Percentiles rank a stretch among this genome's conserved stretches.
Conservation (phyloP, 92 coral and sea anemone genomes). For the Bergia puertoricense region DNA sequence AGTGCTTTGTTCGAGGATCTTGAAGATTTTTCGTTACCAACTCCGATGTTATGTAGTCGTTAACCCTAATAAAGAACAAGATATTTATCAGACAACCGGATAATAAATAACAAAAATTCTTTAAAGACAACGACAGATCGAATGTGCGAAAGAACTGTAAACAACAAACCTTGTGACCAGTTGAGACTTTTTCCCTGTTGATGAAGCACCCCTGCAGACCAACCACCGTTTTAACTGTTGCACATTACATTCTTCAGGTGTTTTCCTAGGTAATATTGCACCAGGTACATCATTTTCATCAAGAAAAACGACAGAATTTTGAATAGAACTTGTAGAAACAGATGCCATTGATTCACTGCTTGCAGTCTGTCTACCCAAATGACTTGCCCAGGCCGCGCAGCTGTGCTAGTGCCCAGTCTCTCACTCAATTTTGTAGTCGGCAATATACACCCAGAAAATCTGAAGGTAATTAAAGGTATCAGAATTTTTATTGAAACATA, state of each 20-base stretch:
- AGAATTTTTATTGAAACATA: too few relatives aligned
- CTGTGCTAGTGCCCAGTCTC: slow-evolving; percentile 4
- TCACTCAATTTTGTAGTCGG: neutral
- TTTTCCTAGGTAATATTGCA: neutral
- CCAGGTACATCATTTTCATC: neutral
- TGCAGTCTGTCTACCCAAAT: slow-evolving; percentile 8
- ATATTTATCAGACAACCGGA: neutral
- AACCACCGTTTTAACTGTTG: neutral
- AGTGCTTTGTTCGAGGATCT: slow-evolving; percentile 50
- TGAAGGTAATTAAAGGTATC: too few relatives aligned
- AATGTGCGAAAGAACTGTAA: neutral
- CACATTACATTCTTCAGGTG: neutral
- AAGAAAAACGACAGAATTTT: slow-evolving; percentile 6
- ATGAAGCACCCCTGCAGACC: neutral
- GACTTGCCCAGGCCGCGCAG: slow-evolving; percentile 16
- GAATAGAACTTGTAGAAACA: slow-evolving; percentile 3
- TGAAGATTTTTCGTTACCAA: neutral
- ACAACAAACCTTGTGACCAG: neutral
- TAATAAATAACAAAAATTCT: neutral
- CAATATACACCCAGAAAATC: too few relatives aligned
- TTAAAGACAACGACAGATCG: neutral
- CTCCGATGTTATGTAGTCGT: slow-evolving; percentile 36
- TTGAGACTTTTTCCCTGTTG: neutral
- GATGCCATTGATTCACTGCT: neutral
- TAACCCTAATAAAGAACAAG: slow-evolving; percentile 28